Conservation (phyloP, 1,140 invertebrate species). For the Anadara kagoshimensis region DNA sequence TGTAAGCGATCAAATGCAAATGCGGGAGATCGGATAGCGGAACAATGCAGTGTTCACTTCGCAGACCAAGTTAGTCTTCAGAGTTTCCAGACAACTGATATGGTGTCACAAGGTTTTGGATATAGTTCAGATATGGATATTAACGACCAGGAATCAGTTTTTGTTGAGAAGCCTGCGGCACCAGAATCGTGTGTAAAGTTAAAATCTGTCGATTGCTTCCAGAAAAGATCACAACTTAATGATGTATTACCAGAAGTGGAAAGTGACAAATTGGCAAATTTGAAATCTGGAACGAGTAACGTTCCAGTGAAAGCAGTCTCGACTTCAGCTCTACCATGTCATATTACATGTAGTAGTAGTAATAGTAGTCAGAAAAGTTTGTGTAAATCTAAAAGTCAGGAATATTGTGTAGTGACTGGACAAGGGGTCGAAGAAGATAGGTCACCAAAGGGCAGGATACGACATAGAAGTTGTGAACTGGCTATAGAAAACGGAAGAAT, state of each 20-base stretch:
- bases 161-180: neutral
- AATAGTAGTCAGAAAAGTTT: conserved; percentile 39
- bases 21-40: conserved; percentile 35
- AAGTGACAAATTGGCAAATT: conserved; percentile 50
- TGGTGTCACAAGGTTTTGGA: conserved; percentile 45
- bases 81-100: conserved; percentile 48
- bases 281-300: conserved; percentile 13
- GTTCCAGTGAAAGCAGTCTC: conserved; percentile 16
- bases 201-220: conserved; percentile 24
- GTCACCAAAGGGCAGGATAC: conserved; percentile 17
- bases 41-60: conserved; percentile 52
- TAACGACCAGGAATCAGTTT: neutral
- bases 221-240: conserved; percentile 21
- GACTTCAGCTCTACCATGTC: conserved; percentile 21
- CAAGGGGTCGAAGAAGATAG: neutral
- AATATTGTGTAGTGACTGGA: conserved; percentile 35
- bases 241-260: conserved; percentile 61
- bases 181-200: conserved; percentile 5
- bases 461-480: conserved; percentile 62
- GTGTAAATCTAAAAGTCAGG: conserved; percentile 44
- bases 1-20: conserved; percentile 32
- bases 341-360: conserved; percentile 29
- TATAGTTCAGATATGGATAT: conserved; percentile 37
- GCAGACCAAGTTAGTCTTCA: conserved; percentile 55
- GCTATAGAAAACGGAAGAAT: conserved; percentile 59